A percentile compares a stretch with the other conserved stretches of the same genome.
phyloP scores from a whole-genome alignment of 2,797 vertebrate genomes.

The Merluccius polli region DNA sequence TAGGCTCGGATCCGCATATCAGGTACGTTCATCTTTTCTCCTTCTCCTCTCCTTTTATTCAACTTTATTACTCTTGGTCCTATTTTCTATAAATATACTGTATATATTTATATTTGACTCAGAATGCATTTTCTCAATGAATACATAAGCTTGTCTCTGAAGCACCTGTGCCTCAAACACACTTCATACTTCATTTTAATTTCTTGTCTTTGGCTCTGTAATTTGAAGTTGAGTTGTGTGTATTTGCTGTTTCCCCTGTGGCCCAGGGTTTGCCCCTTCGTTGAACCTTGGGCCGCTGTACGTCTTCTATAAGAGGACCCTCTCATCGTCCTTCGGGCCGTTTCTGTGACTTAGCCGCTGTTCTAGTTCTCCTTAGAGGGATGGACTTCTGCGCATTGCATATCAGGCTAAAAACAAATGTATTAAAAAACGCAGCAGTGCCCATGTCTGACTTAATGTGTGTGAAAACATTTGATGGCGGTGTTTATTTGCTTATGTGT shows the following conservation, averaged over 20 bases:
- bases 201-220: neutral
- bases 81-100: too few relatives aligned
- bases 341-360: neutral
- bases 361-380: neutral
- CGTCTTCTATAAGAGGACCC: neutral
- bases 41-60: neutral
- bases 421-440: constrained; percentile 34
- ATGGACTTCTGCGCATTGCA: neutral
- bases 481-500: constrained; percentile 68
- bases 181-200: constrained; percentile 1
- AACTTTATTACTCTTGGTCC: neutral
- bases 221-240: neutral
- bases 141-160: neutral
- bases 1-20: constrained; percentile 48
- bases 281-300: neutral
- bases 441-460: constrained; percentile 43
- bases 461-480: constrained; percentile 54
- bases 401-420: constrained; percentile 14
- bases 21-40: constrained; percentile 51
- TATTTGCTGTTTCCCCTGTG: neutral
- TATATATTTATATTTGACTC: neutral
- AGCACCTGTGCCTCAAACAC: neutral
- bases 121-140: neutral
- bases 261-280: constrained; percentile 2
- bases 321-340: constrained; percentile 17